These are phyloP conservation scores for Myathropa florea DNA, from an alignment of 2,888 invertebrate species.

Conservation along the genomic window DNA sequence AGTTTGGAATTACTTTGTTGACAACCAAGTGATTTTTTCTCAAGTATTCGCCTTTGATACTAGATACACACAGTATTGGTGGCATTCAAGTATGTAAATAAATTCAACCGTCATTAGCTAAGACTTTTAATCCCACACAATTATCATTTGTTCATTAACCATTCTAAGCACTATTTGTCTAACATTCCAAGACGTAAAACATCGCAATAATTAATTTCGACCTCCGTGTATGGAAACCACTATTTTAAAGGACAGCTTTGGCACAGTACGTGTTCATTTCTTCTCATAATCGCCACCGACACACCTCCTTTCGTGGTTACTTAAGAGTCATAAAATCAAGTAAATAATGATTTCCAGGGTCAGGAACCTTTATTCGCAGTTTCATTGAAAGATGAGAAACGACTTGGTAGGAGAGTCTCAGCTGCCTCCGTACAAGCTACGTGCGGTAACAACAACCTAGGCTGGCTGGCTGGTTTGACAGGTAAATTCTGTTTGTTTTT, in stretches of 20 bases:
- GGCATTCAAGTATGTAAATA: no score
- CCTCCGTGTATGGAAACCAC: neutral
- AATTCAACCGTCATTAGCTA: neutral
- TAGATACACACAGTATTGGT: no score
- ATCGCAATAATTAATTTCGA: neutral
- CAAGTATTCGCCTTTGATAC: no score
- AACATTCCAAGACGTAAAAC: neutral
- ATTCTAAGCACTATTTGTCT: neutral
- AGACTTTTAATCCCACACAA: neutral
- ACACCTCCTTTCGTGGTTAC: conserved; percentile 41
- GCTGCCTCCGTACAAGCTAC: neutral
- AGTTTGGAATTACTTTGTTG: no score
- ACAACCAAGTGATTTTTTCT: no score
- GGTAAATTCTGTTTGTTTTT: conserved; percentile 20
- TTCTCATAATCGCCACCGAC: conserved; percentile 17
- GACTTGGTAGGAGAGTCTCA: neutral
- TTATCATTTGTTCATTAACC: neutral
- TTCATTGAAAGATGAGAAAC: neutral
- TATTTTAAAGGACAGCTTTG: neutral
- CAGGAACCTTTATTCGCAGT: conserved; percentile 17
- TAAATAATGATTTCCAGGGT: conserved; percentile 50
- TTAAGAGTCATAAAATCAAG: conserved; percentile 39
- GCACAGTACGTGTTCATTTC: conserved; percentile 14
- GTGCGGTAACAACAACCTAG: neutral
- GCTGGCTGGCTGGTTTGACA: neutral